Base-by-base conservation (phyloP, 2,113 vertebrate species). In the Condylura cristata region DNA sequence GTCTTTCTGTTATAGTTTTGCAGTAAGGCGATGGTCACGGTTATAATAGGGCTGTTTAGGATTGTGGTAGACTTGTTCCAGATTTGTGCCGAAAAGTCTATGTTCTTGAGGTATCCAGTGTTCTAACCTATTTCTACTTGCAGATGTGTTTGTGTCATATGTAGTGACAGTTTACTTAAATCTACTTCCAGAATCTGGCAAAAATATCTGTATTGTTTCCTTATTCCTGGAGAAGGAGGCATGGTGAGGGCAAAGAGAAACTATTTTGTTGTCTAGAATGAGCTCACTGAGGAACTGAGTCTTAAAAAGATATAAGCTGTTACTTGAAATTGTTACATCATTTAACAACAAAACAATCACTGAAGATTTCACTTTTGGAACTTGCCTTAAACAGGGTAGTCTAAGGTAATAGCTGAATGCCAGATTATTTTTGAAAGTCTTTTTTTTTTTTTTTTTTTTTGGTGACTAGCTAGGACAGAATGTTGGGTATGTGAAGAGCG, bases 111-210 rank as follows among this genome's bases (percentile, higher is more conserved):
- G 63, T 93, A 41, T 95, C 74, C 14, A 71, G 10, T 90, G 56
- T 89, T 95, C 20, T 12, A 70, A 1, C 72, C 68, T 88, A 82
- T 91, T 74, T 70, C 34, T 85, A 4, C 88, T 92, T 93, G n/a
- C 92, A 81, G 68, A 66, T 65, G n/a, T 79, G 76, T 82, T 92
- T 86, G 61, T 90, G 30, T 84, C 83, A 28, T 85, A 66, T 94
- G 95, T 96, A 74, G 87, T 93, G 83, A 86, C 12, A 81, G 56
- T 8, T 93, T 94, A 78, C 82, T 91, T 95, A 90, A 95, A 94
- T 22, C 61, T 58, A 86, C 37, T 93, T 95, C 0, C 34, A 97
- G 86, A 94, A 91, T 96, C 93, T 89, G 94, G 74, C 83, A 80
- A 63, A 95, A 78, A 24, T 94, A 68, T 20, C 17, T 63, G 8